Conservation (phyloP, 2,113 vertebrate species). For the Glaucomys volans region DNA sequence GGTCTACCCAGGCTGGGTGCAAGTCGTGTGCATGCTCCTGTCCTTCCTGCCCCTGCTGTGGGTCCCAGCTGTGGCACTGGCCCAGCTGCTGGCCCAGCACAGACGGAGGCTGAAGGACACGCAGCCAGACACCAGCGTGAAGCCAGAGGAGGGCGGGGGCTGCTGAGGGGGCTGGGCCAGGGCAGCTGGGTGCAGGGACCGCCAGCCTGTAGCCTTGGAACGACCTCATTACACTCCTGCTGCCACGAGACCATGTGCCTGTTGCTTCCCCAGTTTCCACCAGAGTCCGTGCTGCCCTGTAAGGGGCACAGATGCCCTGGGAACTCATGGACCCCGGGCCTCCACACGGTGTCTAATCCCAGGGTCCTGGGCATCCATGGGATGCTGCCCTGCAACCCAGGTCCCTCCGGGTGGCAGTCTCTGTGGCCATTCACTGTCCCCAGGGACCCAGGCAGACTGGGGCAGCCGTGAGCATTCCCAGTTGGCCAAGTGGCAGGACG, state of each 20-base stretch:
- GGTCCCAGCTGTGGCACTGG: slow-evolving; percentile 88
- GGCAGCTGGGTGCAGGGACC: not conserved
- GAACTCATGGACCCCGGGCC: too few species aligned
- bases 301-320: not conserved
- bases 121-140: not conserved
- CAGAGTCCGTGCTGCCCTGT: too few species aligned
- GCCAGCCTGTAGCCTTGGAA: not conserved
- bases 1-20: slow-evolving; percentile 91
- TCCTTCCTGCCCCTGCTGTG: slow-evolving; percentile 84
- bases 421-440: not conserved
- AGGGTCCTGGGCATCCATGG: not conserved
- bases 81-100: slow-evolving; percentile 73
- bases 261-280: not conserved
- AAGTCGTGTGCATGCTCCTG: slow-evolving; percentile 87
- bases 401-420: too few species aligned
- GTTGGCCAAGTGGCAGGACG: not conserved
- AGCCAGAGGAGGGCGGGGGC: not conserved
- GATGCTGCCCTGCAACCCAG: not conserved
- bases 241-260: not conserved
- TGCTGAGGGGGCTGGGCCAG: not conserved
- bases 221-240: not conserved
- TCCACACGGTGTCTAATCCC: too few species aligned
- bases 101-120: not conserved
- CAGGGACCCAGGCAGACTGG: not conserved
- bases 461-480: too few species aligned